A percentile compares a stretch with the other conserved stretches of the same genome.
Conservation (phyloP, 2,797 vertebrate species). For the Alcedo atthis region DNA sequence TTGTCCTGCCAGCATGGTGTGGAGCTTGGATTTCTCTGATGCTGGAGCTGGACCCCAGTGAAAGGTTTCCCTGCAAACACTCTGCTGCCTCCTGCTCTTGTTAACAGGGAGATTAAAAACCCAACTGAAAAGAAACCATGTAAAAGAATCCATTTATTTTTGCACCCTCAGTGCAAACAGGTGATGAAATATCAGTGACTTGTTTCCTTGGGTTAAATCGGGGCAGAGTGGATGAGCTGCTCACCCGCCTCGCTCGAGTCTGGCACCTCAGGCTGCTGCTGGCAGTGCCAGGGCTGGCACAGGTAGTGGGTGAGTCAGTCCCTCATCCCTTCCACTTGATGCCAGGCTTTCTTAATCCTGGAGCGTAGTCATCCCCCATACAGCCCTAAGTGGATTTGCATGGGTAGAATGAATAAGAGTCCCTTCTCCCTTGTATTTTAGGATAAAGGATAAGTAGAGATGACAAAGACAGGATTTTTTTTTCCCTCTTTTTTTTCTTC, state of each 20-base stretch:
- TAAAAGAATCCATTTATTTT: not conserved
- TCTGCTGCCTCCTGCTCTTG: fast-evolving
- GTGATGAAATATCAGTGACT: fast-evolving
- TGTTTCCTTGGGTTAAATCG: not conserved
- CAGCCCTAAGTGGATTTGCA: slow-evolving; percentile 19
- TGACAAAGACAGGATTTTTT: not conserved
- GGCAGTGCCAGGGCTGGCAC: not conserved
- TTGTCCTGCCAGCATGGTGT: fast-evolving
- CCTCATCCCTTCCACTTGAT: not conserved
- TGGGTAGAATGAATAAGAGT: not conserved
- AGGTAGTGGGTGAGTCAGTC: not conserved
- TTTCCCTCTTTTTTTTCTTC: fast-evolving
- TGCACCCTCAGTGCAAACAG: not conserved
- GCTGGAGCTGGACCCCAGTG: not conserved
- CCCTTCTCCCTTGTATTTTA: not conserved
- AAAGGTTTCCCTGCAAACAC: not conserved
- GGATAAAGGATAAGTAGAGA: not conserved
- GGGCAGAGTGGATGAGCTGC: not conserved
- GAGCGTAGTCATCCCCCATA: not conserved
- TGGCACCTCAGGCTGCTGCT: not conserved
- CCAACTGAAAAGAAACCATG: fast-evolving
- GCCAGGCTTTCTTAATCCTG: not conserved
- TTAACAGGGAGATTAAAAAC: not conserved
- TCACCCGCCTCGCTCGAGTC: not conserved
- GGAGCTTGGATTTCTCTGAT: fast-evolving